Evolutionary conservation across 2,888 invertebrate genomes (phyloP).

Genomic region (Lymantria monacha): DNA sequence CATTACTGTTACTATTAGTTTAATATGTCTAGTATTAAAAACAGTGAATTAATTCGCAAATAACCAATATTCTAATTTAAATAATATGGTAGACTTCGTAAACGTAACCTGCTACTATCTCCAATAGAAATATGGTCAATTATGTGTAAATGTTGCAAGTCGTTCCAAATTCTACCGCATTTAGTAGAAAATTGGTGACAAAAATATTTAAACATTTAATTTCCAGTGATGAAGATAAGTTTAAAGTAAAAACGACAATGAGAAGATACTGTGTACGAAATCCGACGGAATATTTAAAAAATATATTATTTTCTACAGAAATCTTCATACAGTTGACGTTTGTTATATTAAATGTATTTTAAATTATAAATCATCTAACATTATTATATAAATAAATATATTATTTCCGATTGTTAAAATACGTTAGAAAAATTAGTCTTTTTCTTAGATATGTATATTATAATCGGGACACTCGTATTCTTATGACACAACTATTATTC

Average conservation of each 20-base stretch:
- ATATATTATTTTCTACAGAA: conserved; percentile 37
- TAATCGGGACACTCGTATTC: too few species aligned
- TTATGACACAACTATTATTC: too few species aligned
- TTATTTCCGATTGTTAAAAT: conserved; percentile 5
- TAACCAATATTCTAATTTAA: too few species aligned
- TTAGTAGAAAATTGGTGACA: neutral
- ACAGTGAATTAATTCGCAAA: too few species aligned
- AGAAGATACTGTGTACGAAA: conserved; percentile 38
- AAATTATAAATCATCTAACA: neutral
- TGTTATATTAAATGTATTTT: conserved; percentile 38
- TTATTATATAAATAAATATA: conserved; percentile 4
- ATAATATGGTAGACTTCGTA: too few species aligned
- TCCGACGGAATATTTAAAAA: conserved; percentile 30
- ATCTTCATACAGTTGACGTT: conserved; percentile 45
- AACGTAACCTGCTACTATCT: too few species aligned
- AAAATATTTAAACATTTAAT: conserved; percentile 17
- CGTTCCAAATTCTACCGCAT: neutral
- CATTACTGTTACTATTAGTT: too few species aligned
- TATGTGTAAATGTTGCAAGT: too few species aligned
- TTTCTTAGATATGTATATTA: neutral
- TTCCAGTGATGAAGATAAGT: conserved; percentile 41
- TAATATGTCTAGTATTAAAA: too few species aligned
- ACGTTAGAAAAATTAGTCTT: neutral
- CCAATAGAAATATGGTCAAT: too few species aligned
- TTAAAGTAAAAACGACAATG: conserved; percentile 24